A percentile compares a stretch with the other conserved stretches of the same genome.
These are phyloP conservation scores for Oophaga pumilio DNA, from an alignment of 2,113 vertebrate genomes.

Conservation along the genomic window DNA sequence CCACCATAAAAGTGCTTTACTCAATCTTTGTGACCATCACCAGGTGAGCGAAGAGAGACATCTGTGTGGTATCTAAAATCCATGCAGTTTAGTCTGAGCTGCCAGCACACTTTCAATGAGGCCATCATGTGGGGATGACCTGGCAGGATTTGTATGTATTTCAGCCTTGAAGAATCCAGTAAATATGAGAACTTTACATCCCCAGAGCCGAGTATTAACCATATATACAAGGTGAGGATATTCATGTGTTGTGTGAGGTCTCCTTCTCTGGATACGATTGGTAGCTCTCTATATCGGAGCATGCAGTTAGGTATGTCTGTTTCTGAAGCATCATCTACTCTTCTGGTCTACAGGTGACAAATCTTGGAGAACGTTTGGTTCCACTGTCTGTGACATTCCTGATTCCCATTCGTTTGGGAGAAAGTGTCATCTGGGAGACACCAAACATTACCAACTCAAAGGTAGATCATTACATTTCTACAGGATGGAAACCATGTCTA, in stretches of 20 bases:
- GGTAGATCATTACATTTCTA: neutral
- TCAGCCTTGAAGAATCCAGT: constrained; percentile 41
- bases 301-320: no score
- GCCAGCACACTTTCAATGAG: neutral
- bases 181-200: constrained; percentile 32
- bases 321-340: no score
- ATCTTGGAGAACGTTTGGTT: neutral
- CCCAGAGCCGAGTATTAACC: neutral
- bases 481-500: neutral
- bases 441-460: constrained; percentile 6
- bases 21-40: constrained; percentile 35
- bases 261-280: neutral
- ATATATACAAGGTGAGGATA: constrained; percentile 17
- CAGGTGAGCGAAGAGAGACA: neutral
- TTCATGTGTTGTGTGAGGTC: neutral
- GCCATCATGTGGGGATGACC: neutral
- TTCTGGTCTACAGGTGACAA: constrained; percentile 29
- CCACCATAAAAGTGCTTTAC: constrained; percentile 28
- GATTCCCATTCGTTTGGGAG: constrained; percentile 17
- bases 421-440: constrained; percentile 11
- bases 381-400: constrained; percentile 30
- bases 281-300: neutral
- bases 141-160: neutral
- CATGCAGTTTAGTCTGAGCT: neutral
- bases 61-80: neutral